phyloP scores from a whole-genome alignment of 2,797 vertebrate genomes.

The Oryzias dopingdopingensis region DNA sequence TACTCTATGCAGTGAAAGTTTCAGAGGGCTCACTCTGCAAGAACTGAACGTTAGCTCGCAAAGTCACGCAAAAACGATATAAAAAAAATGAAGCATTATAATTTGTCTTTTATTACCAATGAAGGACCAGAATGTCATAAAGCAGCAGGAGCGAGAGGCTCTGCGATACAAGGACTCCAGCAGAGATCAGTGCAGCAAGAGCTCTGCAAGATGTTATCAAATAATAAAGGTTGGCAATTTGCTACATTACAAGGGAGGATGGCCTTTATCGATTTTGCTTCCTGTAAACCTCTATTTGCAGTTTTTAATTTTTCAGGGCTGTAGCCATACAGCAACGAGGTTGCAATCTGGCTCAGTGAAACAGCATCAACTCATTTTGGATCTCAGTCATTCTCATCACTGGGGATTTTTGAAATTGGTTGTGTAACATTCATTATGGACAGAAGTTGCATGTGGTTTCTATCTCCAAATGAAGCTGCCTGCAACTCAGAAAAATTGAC shows the following conservation, averaged over 20 bases:
- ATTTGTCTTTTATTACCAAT: constrained; percentile 44
- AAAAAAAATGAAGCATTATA: constrained; percentile 26
- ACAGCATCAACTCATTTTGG: constrained; percentile 61
- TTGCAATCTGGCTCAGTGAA: constrained; percentile 47
- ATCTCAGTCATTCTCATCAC: constrained; percentile 58
- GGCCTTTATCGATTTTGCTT: constrained; percentile 38
- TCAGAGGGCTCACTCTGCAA: constrained; percentile 5
- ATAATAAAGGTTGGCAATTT: constrained; percentile 34
- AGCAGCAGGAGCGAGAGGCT: constrained; percentile 18
- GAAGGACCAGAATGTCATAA: constrained; percentile 18
- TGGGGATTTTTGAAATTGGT: constrained; percentile 51
- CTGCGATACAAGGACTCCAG: constrained; percentile 6
- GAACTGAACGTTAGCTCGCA: constrained; percentile 34
- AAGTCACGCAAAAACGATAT: constrained; percentile 32
- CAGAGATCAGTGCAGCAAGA: constrained; percentile 35
- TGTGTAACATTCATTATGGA: constrained; percentile 48
- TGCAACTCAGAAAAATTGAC: constrained; percentile 32
- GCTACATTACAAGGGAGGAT: constrained; percentile 27
- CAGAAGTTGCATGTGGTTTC: constrained; percentile 22
- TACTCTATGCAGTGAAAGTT: constrained; percentile 26
- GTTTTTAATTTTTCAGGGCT: constrained; percentile 50
- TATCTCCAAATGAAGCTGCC: constrained; percentile 36
- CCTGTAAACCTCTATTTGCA: constrained; percentile 23
- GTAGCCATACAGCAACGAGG: constrained; percentile 44
- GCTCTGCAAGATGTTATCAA: constrained; percentile 22